These are phyloP conservation scores for Acanthurus tractus DNA, from an alignment of 2,797 vertebrate genomes.

Conservation along the genomic window DNA sequence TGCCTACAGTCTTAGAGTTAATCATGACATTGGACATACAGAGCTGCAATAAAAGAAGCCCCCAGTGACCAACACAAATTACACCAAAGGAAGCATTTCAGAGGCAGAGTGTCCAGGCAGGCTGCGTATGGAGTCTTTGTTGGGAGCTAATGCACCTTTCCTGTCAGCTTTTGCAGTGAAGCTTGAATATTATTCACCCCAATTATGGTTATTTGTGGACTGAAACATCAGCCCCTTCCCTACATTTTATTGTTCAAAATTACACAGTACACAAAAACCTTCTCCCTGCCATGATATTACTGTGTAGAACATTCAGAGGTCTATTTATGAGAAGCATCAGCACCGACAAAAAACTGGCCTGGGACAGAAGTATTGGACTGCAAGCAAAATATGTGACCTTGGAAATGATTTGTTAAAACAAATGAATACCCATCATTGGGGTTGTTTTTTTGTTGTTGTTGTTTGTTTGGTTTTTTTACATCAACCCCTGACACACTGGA, in stretches of 20 bases:
- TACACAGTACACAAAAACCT: background rate
- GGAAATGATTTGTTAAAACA: too few relatives aligned
- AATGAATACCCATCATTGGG: too few relatives aligned
- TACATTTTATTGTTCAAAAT: background rate
- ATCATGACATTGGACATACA: constrained; percentile 16
- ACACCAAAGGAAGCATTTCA: constrained; percentile 42
- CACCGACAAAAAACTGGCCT: accelerated
- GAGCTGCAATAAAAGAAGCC: constrained; percentile 31
- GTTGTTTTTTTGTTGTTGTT: too few relatives aligned
- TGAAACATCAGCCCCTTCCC: background rate
- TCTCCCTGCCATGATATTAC: background rate
- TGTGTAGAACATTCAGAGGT: background rate
- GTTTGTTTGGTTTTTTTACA: too few relatives aligned
- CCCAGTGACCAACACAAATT: constrained; percentile 47
- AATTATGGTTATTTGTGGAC: constrained; percentile 1
- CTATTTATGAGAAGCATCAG: background rate
- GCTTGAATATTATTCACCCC: constrained; percentile 8
- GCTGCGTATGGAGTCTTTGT: constrained; percentile 10
- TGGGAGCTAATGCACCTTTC: background rate
- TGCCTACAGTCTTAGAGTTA: constrained; percentile 6
- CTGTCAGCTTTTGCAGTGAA: constrained; percentile 6
- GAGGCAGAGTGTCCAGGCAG: constrained; percentile 13
- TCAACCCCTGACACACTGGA: too few relatives aligned
- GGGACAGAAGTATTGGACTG: too few relatives aligned
- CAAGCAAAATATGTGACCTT: too few relatives aligned